phyloP scores from a whole-genome alignment of 2,888 invertebrate genomes.

The Phorcus lineatus region DNA sequence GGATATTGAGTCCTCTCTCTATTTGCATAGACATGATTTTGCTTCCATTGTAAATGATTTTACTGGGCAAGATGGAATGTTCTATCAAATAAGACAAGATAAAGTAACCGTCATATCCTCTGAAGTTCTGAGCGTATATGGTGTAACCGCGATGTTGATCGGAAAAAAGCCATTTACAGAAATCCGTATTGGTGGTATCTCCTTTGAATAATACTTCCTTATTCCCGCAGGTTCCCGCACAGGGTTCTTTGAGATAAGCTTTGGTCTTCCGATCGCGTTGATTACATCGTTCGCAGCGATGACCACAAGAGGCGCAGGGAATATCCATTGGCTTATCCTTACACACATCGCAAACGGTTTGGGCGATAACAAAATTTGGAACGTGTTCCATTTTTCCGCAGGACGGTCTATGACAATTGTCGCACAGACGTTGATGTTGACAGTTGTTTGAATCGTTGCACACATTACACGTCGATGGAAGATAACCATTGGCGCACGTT shows the following conservation, averaged over 20 bases:
- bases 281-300: not conserved
- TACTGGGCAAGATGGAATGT: constrained; percentile 27
- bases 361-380: not conserved
- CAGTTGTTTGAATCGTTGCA: not conserved
- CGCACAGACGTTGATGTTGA: not conserved
- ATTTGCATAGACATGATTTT: constrained; percentile 40
- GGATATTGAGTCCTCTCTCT: constrained; percentile 31
- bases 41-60: constrained; percentile 34
- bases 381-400: not conserved
- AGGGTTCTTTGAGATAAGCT: not conserved
- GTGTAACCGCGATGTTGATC: constrained; percentile 17
- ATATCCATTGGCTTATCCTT: not conserved
- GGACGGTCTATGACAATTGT: not conserved
- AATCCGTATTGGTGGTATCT: not conserved
- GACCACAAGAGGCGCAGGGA: not conserved
- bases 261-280: not conserved
- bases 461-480: not conserved
- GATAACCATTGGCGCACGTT: not conserved
- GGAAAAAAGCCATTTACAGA: constrained; percentile 28
- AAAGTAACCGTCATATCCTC: constrained; percentile 27
- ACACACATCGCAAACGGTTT: not conserved
- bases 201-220: not conserved
- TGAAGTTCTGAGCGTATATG: constrained; percentile 28
- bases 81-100: constrained; percentile 26
- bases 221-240: not conserved